Conservation (phyloP, 2,113 vertebrate genomes). For the Irena cyanogastra region DNA sequence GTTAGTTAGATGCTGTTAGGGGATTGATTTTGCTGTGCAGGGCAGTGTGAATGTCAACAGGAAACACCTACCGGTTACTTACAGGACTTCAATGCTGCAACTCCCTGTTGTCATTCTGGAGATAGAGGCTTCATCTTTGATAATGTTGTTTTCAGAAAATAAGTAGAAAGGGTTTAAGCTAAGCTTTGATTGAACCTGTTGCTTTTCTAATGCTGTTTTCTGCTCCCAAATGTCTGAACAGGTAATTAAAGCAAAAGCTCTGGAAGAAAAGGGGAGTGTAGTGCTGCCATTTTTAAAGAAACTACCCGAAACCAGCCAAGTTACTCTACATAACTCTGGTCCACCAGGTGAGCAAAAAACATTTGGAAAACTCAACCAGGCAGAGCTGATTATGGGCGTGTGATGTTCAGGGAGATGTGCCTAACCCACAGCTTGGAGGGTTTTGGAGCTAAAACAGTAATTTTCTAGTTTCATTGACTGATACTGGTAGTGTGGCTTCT, state of each 20-base stretch:
- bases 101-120: background rate
- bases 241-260: conserved; percentile 7
- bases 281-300: conserved; percentile 47
- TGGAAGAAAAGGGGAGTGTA: conserved; percentile 42
- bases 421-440: background rate
- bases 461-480: background rate
- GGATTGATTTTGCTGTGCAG: background rate
- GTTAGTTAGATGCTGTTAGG: background rate
- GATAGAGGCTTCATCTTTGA: background rate
- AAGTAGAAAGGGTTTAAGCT: background rate
- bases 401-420: background rate
- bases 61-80: background rate
- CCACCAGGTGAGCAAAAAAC: conserved; percentile 42
- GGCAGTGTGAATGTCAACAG: background rate
- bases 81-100: background rate
- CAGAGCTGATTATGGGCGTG: background rate
- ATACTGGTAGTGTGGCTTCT: background rate
- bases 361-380: background rate
- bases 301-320: conserved; percentile 31
- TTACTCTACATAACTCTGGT: conserved; percentile 41
- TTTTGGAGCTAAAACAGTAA: background rate
- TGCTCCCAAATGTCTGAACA: conserved; percentile 18
- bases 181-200: background rate
- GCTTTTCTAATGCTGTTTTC: background rate
- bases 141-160: background rate